Evolutionary conservation across 2,113 vertebrate genomes (phyloP), one percentile per base, ranked within the genome.

Genomic region (Equus przewalskii): DNA sequence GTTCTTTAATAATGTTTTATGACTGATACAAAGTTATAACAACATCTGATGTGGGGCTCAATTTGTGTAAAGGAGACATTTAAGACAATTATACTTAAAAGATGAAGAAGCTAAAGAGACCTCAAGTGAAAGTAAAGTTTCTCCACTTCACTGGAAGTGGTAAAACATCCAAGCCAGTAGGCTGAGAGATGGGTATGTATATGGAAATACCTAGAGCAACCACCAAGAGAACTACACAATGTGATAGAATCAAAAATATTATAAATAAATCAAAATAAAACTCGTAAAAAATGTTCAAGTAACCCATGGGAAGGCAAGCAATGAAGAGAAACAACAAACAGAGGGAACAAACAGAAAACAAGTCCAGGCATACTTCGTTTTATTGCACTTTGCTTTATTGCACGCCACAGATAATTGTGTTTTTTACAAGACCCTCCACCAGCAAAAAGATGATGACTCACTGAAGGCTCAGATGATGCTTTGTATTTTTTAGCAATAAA

Each of bases 241-340:
- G 22, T 83, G 81, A 76, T 70, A 64, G 36, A 54, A 88, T 83
- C 56, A 83, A 51, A 76, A 87, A 79, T 2, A 13, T 60, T 76
- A 65, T 41, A 26, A 70, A 70, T 56, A 76, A 78, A 80, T 93
- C 56, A 89, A 93, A 90, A 94, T 58, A 67, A 62, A 94, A 79
- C 82, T 70, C 80, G 65, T 72, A 83, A 62, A 94, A 94, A 88
- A 83, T 30, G 24, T 83, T 10, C 56, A 28, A 26, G 12, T 49
- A 85, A 92, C 26, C 36, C 84, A 65, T 11, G 65, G 33, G 11
- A 81, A 76, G 41, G 62, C 67, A 91, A 94, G 44, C 76, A 87
- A 87, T 41, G n/a, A 90, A 51, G 56, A 41, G 22, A 30, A 97
- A 72, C 24, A 46, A 89, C 24, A 92, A 75, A 72, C 19, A 87